Evolutionary conservation across 2,888 invertebrate species (phyloP), one percentile per base, ranked within the genome.

Genomic region (Drosophila rellima): DNA sequence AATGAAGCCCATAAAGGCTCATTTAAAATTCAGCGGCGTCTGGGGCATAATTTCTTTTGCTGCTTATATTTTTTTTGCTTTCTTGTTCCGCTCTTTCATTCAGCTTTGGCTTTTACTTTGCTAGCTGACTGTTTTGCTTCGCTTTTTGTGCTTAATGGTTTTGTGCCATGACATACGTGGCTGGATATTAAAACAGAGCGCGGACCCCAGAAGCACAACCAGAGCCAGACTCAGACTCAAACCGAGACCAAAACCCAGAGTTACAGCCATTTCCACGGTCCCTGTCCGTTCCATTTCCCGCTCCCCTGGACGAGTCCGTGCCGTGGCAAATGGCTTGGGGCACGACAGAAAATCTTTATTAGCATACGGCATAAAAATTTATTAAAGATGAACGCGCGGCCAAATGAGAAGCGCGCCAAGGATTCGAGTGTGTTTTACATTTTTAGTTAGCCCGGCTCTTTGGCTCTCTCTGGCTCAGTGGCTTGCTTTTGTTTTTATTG

Each of bases 21-120:
- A 89, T 89, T 86, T 86, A 86, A 86, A 89, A 86, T 86, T 86
- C 85, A 89, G 86, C 89, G 89, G 89, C 88, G 85, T 86, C 85
- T 86, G 82, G 85, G 85, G 85, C 85, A 86, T 86, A 88, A 86
- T 86, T 86, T 86, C 89, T 86, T 85, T 84, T 74, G 68, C 66
- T 68, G 62, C 68, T 84, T 70, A 52, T 64, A 31, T 63, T 54
- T 51, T 40, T 45, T 52, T 60, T 67, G 39, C 50, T 52, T 48
- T 59, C 35, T 56, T 60, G 69, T 69, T 80, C 54, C 67, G 70
- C 75, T 75, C 48, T 51, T 71, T 70, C 71, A 76, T 71, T 80
- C 75, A 74, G 85, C 87, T 78, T 70, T 88, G 70, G 79, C 78
- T 81, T 87, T 88, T 64, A 75, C 72, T 80, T 70, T 70, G 70